Conservation (phyloP, 2,888 invertebrate genomes). For the Clunio marinus region DNA sequence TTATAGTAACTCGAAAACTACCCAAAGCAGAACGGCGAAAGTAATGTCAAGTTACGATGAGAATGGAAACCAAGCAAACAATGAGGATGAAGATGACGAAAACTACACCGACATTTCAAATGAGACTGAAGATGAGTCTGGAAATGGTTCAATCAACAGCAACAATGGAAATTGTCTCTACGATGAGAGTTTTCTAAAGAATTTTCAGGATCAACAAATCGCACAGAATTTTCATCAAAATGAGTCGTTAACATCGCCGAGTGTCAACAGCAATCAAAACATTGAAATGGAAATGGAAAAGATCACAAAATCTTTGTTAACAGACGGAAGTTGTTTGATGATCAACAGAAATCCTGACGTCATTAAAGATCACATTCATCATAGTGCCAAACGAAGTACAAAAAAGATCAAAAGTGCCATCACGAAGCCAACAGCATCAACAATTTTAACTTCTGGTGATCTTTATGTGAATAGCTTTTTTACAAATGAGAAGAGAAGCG, state of each 20-base stretch:
- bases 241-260: constrained; percentile 23
- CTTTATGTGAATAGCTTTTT: constrained; percentile 33
- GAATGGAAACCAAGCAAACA: not conserved
- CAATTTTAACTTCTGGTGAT: constrained; percentile 1
- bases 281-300: constrained; percentile 42
- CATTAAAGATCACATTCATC: constrained; percentile 25
- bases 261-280: constrained; percentile 32
- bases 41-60: constrained; percentile 27
- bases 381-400: constrained; percentile 31
- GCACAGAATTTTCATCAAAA: constrained; percentile 1
- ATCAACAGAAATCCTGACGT: constrained; percentile 22
- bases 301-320: constrained; percentile 40
- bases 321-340: not conserved
- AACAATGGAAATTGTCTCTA: constrained; percentile 59
- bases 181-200: constrained; percentile 56
- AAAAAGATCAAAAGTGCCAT: constrained; percentile 32
- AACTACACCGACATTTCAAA: constrained; percentile 26
- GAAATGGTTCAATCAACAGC: constrained; percentile 11
- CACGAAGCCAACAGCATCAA: not conserved
- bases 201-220: constrained; percentile 26
- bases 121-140: not conserved
- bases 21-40: too few species aligned
- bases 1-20: not conserved
- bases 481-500: not conserved
- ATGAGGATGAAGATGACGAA: constrained; percentile 29